Base-by-base conservation (phyloP, 2,888 invertebrate species). In the Drosophila anomelani region DNA sequence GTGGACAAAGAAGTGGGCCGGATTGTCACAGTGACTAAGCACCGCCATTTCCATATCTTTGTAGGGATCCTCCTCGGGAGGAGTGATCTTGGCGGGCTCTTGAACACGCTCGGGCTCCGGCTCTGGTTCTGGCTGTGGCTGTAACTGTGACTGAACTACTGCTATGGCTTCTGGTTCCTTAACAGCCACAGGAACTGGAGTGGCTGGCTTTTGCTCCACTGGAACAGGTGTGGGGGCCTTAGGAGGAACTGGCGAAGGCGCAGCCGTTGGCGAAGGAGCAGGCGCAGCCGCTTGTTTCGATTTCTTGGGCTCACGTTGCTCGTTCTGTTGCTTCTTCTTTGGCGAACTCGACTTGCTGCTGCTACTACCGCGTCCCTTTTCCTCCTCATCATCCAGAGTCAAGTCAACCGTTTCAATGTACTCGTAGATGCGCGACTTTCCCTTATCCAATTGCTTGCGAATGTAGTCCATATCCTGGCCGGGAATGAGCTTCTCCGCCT, bases 1-100 rank as follows among this genome's bases (percentile, higher is more conserved):
- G 89, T 96, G 96, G 13, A 96, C 92, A 94, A 96, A 97, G 92
- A 97, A 96, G 78, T 96, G 95, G 41, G 94, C 95, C 0, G 96
- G 96, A 49, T 95, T 94, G 88, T 96, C 96, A n/a, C 95, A 94
- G 80, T 96, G 96, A 74, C 95, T 94, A 36, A 96, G 94, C 75
- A 93, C 93, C 0, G 95, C 95, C 61, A 93, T 93, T 43, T 90
- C 90, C 91, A 92, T 89, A 36, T 91, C 77, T 34, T 90, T 85
- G 76, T 83, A 90, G 0, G 89, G 91, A 85, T 92, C 90, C 8
- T 85, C 83, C 8, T 62, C 43, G 9, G 69, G 69, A 4, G 36
- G 61, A 13, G 39, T 8, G 2, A 53, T 39, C 39, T 64, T 64
- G 4, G 36, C 32, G 6, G 51, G 34, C 12, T 55, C 54, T 6